Evolutionary conservation across 1,140 invertebrate species (phyloP).

Genomic region (Homalodisca vitripennis): DNA sequence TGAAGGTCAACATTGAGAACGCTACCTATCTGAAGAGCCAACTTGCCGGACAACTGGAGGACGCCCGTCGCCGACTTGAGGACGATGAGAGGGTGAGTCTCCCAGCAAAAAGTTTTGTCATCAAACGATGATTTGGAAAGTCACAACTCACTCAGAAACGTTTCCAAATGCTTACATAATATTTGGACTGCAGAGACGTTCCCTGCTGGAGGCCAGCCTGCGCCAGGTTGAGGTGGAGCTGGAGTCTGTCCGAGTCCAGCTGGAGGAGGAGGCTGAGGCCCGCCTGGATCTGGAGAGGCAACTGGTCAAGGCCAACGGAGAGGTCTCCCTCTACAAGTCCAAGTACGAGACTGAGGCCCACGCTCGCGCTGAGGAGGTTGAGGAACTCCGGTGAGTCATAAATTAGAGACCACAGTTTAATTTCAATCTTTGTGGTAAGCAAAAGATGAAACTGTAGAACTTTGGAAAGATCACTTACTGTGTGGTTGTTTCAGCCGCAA

Average conservation of each 20-base stretch:
- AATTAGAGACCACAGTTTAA: background rate
- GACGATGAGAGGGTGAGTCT: conserved; percentile 89
- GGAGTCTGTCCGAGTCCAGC: conserved; percentile 87
- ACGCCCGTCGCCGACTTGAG: conserved; percentile 88
- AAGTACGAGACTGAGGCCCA: conserved; percentile 91
- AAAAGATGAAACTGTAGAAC: too few species aligned
- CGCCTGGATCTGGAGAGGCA: conserved; percentile 93
- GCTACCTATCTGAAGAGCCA: conserved; percentile 86
- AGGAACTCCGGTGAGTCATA: conserved; percentile 72
- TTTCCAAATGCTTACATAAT: background rate
- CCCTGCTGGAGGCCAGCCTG: conserved; percentile 80
- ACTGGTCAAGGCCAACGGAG: conserved; percentile 87
- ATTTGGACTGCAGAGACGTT: conserved; percentile 62
- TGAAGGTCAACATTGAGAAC: conserved; percentile 94
- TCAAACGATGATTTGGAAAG: too few species aligned
- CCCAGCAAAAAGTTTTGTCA: too few species aligned
- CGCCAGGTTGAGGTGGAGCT: conserved; percentile 91
- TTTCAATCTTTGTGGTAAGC: background rate
- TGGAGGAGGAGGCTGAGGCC: conserved; percentile 95
- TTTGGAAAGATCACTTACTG: background rate
- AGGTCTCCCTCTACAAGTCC: conserved; percentile 82
- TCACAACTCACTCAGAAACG: too few species aligned
- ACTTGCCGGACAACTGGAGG: conserved; percentile 85
- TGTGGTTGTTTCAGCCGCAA: conserved; percentile 61
- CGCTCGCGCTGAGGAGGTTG: conserved; percentile 89